These are phyloP conservation scores for Centropus bengalensis DNA, from an alignment of 2,113 vertebrate genomes.

Conservation along the genomic window DNA sequence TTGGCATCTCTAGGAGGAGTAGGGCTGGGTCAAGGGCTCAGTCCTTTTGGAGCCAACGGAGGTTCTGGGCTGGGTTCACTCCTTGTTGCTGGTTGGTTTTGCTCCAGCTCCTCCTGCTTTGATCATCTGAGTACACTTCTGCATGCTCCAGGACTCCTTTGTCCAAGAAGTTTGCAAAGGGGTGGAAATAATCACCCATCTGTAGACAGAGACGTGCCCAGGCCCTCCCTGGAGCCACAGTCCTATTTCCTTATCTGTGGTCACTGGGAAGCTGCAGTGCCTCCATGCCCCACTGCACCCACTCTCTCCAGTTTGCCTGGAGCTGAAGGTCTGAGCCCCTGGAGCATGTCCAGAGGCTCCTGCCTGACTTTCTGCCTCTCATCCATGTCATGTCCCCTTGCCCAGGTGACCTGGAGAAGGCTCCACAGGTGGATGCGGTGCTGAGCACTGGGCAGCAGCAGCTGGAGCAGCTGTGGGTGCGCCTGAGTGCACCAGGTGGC, in stretches of 20 bases:
- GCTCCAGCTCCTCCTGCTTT: background rate
- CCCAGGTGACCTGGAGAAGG: slow-evolving; percentile 47
- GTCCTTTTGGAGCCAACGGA: background rate
- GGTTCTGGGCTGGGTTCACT: background rate
- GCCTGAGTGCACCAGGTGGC: slow-evolving; percentile 63
- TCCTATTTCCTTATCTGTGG: background rate
- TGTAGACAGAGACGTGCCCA: background rate
- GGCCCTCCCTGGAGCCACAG: background rate
- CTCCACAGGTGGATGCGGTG: background rate
- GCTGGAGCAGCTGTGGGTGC: slow-evolving; percentile 77
- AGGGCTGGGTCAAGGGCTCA: background rate
- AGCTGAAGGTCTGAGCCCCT: background rate
- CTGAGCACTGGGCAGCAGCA: slow-evolving; percentile 77
- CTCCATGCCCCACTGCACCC: slow-evolving; percentile 10
- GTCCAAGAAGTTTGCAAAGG: background rate
- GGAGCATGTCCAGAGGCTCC: background rate
- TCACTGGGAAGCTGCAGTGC: background rate
- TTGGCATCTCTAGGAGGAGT: background rate
- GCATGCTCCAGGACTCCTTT: background rate
- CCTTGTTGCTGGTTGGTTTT: background rate
- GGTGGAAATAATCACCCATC: background rate
- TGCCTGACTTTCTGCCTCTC: background rate
- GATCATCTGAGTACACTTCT: background rate
- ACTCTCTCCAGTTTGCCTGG: background rate
- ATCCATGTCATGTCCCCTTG: background rate